Conservation (phyloP, 2,113 vertebrate species). For the Irena cyanogastra region DNA sequence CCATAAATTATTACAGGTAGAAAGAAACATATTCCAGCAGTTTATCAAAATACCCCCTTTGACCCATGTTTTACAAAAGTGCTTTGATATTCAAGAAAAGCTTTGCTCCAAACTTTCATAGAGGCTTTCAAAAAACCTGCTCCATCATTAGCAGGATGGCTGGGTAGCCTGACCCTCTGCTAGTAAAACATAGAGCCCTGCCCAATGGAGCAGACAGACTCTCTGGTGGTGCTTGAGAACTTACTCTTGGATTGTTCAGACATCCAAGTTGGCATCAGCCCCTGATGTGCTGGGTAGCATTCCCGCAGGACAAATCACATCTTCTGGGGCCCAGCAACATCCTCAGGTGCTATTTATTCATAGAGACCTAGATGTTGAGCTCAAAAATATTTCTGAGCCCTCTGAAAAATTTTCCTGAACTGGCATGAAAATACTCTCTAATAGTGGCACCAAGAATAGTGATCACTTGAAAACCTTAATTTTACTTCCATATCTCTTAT, state of each 20-base stretch:
- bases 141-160: not conserved
- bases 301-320: not conserved
- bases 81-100: not conserved
- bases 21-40: not conserved
- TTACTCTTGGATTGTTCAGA: not conserved
- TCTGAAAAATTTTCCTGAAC: not conserved
- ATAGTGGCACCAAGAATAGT: not conserved
- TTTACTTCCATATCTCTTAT: not conserved
- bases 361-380: not conserved
- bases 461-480: not conserved
- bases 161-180: not conserved
- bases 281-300: rapidly evolving
- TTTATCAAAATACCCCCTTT: not conserved
- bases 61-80: not conserved
- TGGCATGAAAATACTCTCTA: not conserved
- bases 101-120: not conserved
- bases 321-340: not conserved
- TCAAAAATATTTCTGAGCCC: not conserved
- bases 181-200: not conserved
- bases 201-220: not conserved
- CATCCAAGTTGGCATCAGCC: not conserved
- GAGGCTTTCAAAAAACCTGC: not conserved
- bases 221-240: not conserved
- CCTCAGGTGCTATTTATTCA: not conserved
- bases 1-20: not conserved